phyloP scores from a whole-genome alignment of 2,797 vertebrate genomes.

The Tarsius wallacei region DNA sequence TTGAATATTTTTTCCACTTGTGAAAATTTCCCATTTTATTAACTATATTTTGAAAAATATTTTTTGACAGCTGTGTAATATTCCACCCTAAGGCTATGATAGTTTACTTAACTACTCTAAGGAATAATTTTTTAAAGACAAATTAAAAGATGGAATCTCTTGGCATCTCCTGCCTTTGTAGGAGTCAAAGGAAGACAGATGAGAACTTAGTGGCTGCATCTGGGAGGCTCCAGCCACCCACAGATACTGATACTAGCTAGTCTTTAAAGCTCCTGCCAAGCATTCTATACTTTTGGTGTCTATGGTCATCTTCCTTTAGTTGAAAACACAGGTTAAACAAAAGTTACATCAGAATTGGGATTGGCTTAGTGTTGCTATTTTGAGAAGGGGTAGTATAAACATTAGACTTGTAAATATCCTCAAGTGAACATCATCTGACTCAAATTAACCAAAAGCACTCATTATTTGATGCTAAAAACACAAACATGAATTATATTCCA shows the following conservation, averaged over 20 bases:
- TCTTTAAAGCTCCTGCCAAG: neutral
- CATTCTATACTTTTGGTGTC: neutral
- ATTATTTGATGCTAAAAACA: neutral
- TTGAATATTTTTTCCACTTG: neutral
- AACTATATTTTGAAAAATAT: slow-evolving; percentile 52
- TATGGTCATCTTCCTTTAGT: neutral
- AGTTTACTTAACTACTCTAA: neutral
- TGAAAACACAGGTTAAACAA: neutral
- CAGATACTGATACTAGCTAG: neutral
- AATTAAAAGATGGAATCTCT: neutral
- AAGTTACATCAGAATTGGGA: neutral
- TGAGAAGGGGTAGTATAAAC: neutral
- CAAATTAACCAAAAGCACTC: neutral
- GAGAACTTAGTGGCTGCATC: neutral
- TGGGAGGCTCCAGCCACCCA: neutral
- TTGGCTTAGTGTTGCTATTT: neutral
- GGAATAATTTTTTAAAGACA: neutral
- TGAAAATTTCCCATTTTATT: neutral
- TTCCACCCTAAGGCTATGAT: neutral
- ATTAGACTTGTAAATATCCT: neutral
- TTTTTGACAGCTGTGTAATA: slow-evolving; percentile 44
- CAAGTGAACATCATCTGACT: neutral
- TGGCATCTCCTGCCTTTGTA: neutral
- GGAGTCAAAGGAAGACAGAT: neutral
- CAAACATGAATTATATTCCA: neutral